Conservation (phyloP, 2,113 vertebrate genomes). For the Varanus komodoensis region DNA sequence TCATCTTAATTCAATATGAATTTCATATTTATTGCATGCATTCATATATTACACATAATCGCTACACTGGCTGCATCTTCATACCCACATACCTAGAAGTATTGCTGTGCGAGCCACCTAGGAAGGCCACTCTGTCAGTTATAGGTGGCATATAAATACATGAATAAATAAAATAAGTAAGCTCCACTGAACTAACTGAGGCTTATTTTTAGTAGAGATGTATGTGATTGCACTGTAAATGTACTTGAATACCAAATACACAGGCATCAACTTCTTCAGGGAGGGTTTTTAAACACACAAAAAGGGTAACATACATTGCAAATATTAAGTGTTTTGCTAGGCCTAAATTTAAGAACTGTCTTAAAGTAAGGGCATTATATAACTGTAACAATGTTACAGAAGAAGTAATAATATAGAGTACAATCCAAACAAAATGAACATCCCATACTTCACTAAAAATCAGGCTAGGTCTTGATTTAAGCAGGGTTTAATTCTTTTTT, state of each 20-base stretch:
- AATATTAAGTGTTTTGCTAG: background rate
- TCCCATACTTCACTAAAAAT: background rate
- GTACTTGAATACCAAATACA: background rate
- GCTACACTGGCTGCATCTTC: background rate
- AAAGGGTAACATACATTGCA: background rate
- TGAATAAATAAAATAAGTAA: too few species aligned
- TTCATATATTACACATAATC: constrained; percentile 10
- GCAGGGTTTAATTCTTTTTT: background rate
- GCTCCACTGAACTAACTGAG: too few species aligned
- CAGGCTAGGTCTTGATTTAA: background rate
- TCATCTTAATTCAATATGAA: background rate
- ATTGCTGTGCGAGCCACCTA: too few species aligned
- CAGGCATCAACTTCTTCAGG: background rate
- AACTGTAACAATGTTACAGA: background rate
- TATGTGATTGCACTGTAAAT: background rate
- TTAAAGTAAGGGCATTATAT: background rate
- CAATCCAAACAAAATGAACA: background rate
- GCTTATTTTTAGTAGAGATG: too few species aligned
- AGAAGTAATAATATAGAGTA: background rate
- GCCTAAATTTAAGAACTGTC: constrained; percentile 6
- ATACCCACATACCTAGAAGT: too few species aligned
- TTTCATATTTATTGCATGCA: constrained; percentile 8
- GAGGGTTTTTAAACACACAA: background rate
- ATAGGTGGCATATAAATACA: too few species aligned
- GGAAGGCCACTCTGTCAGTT: too few species aligned